A percentile compares a stretch with the other conserved stretches of the same genome.
Evolutionary conservation across 2,113 vertebrate species (phyloP).

Genomic region (Oreochromis tanganicae): DNA sequence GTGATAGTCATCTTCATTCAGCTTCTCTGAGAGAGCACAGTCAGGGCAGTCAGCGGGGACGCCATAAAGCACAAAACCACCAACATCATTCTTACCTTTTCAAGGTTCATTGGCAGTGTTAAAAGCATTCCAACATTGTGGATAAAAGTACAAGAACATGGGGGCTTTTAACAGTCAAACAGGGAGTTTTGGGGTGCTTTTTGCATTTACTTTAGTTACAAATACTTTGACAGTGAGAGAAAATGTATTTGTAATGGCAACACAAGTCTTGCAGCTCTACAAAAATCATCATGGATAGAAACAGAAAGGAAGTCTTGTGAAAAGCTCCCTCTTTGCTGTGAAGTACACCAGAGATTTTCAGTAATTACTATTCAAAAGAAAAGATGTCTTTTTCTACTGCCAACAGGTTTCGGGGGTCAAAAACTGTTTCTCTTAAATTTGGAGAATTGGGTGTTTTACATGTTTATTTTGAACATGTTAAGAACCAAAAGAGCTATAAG

Average conservation of each 20-base stretch:
- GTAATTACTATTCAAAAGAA: not conserved
- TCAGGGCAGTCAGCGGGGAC: not conserved
- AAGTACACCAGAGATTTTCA: not conserved
- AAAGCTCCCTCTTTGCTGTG: not conserved
- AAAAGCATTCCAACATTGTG: not conserved
- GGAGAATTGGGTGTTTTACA: not conserved
- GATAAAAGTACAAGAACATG: not conserved
- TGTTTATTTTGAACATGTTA: not conserved
- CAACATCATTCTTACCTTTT: not conserved
- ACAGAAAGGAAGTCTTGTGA: not conserved
- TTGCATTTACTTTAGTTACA: not conserved
- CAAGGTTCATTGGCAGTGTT: not conserved
- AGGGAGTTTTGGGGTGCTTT: not conserved
- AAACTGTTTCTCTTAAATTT: not conserved
- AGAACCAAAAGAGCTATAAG: not conserved
- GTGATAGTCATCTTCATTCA: conserved; percentile 77
- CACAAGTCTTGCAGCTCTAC: not conserved
- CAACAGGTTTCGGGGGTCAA: not conserved
- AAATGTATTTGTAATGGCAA: not conserved
- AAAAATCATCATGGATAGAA: not conserved
- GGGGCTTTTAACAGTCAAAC: not conserved
- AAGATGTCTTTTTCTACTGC: not conserved
- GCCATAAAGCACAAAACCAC: not conserved
- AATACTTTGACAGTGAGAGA: not conserved
- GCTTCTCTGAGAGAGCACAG: conserved; percentile 45